These are phyloP conservation scores for Ennomos fuscantarius DNA, from an alignment of 2,888 invertebrate species.

Conservation along the genomic window DNA sequence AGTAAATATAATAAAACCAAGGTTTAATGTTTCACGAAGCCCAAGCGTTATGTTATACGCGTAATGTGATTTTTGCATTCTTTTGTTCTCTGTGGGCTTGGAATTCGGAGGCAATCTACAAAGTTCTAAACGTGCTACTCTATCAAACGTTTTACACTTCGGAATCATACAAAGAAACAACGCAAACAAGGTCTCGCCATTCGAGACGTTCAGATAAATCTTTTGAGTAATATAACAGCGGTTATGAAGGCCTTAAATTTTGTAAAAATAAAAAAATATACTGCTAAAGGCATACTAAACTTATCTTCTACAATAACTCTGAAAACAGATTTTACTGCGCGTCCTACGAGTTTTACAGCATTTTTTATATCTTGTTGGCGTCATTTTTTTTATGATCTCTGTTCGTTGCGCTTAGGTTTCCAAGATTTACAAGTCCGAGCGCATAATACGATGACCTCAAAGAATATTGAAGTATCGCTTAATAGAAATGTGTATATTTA, in stretches of 20 bases:
- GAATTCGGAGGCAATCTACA: conserved; percentile 39
- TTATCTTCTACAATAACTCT: conserved; percentile 44
- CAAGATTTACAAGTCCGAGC: conserved; percentile 32
- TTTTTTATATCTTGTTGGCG: conserved; percentile 54
- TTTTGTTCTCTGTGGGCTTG: conserved; percentile 41
- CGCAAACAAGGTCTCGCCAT: conserved; percentile 38
- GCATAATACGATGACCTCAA: conserved; percentile 45
- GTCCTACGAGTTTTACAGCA: conserved; percentile 57
- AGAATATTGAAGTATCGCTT: conserved; percentile 40
- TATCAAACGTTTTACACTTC: conserved; percentile 31
- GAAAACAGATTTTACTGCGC: conserved; percentile 59
- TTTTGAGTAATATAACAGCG: conserved; percentile 42
- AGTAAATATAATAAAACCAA: conserved; percentile 65
- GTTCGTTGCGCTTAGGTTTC: conserved; percentile 44
- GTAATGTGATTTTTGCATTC: conserved; percentile 54
- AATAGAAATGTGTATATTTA: conserved; percentile 18
- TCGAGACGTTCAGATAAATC: conserved; percentile 43
- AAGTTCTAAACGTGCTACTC: conserved; percentile 30
- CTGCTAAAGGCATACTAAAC: conserved; percentile 46
- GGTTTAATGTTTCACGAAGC: conserved; percentile 60
- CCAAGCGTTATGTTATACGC: conserved; percentile 47
- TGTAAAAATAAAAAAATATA: conserved; percentile 50
- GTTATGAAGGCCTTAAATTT: conserved; percentile 41
- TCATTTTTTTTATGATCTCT: conserved; percentile 50
- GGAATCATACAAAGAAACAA: conserved; percentile 29